phyloP scores from a whole-genome alignment of 2,113 vertebrate genomes.

The Bettongia penicillata region DNA sequence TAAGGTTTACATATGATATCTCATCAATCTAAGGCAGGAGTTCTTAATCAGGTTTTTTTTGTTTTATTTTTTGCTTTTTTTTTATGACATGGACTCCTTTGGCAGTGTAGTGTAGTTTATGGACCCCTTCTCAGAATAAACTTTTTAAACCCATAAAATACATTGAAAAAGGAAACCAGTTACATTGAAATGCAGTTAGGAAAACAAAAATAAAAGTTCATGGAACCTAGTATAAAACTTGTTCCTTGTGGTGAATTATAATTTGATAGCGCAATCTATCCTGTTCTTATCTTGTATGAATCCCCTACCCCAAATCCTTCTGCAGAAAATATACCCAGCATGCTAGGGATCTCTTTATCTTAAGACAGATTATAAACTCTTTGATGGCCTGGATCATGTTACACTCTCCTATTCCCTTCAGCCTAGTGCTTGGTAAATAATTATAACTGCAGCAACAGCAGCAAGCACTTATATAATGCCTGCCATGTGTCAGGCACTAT shows the following conservation, averaged over 20 bases:
- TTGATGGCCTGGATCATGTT: not conserved
- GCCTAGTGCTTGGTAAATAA: not conserved
- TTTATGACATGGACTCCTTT: no score
- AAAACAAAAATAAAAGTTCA: no score
- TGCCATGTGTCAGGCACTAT: not conserved
- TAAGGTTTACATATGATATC: not conserved
- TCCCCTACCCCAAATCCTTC: not conserved
- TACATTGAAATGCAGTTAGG: no score
- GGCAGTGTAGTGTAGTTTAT: no score
- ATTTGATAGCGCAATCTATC: not conserved
- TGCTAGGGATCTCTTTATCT: not conserved
- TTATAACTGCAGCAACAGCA: not conserved
- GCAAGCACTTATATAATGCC: slow-evolving; percentile 16
- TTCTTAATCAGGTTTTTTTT: no score
- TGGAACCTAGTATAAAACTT: no score
- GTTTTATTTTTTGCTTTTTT: no score
- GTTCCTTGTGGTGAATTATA: no score
- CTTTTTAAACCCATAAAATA: no score
- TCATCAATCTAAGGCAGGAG: no score
- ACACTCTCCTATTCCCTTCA: not conserved
- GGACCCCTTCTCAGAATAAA: no score
- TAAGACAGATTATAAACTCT: not conserved
- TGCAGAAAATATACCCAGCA: not conserved
- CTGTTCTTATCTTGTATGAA: not conserved
- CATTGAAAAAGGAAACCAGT: no score